phyloP scores from a whole-genome alignment of 2,888 invertebrate genomes.

The Erynnis tages region DNA sequence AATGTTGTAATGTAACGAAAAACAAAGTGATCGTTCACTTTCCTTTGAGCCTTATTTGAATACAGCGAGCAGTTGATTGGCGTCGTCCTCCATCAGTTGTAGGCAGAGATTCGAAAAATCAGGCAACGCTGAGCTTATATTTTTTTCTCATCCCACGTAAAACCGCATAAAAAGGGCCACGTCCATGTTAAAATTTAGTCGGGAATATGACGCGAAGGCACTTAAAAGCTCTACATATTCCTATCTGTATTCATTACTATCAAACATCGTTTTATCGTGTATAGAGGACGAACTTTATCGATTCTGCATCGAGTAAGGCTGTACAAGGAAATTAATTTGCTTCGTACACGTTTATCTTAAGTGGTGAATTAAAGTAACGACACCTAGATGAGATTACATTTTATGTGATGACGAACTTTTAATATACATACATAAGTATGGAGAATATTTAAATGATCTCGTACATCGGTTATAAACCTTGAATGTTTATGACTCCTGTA shows the following conservation, averaged over 20 bases:
- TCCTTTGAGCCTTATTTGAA: background rate
- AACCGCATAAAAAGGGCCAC: background rate
- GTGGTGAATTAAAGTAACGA: constrained; percentile 3
- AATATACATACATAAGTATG: no score
- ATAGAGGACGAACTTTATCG: constrained; percentile 5
- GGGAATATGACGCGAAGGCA: background rate
- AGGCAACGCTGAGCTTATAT: background rate
- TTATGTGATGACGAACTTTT: no score
- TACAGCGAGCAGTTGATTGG: background rate
- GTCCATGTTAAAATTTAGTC: background rate
- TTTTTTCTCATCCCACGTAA: background rate
- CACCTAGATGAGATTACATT: background rate
- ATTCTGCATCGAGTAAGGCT: background rate
- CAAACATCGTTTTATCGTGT: background rate
- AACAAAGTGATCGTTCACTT: constrained; percentile 6
- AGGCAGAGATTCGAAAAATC: background rate
- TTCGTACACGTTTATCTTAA: background rate
- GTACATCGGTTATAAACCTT: no score
- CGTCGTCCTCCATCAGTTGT: background rate
- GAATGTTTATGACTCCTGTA: no score
- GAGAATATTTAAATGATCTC: no score
- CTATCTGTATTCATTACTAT: constrained; percentile 1
- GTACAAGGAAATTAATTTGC: constrained; percentile 7
- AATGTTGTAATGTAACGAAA: background rate
- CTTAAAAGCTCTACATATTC: background rate